Conservation (phyloP, 2,113 vertebrate genomes). For the Phoxinus phoxinus region DNA sequence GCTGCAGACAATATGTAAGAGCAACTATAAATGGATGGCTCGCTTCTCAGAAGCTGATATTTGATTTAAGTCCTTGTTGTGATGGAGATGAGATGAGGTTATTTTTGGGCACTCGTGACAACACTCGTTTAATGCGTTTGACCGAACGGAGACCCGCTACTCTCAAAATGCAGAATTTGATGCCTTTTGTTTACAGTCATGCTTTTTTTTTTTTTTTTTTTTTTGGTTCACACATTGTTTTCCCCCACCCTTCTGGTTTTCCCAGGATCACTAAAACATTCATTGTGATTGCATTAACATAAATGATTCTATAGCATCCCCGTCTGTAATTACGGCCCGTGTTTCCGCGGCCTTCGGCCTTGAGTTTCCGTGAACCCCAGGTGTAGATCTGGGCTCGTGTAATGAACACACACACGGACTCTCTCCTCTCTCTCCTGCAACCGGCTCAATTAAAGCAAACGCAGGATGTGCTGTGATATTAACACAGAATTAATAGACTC, state of each 20-base stretch:
- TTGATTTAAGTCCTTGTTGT: slow-evolving; percentile 63
- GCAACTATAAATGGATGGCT: slow-evolving; percentile 64
- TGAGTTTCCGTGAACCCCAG: slow-evolving; percentile 73
- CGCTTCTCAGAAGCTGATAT: slow-evolving; percentile 70
- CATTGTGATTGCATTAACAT: slow-evolving; percentile 80
- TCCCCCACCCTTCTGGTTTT: slow-evolving; percentile 42
- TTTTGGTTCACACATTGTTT: neutral
- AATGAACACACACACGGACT: slow-evolving; percentile 67
- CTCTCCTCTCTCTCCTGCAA: slow-evolving; percentile 52
- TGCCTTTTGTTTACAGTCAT: neutral
- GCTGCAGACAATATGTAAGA: slow-evolving; percentile 76
- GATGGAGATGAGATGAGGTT: slow-evolving; percentile 57
- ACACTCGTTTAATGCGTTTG: neutral
- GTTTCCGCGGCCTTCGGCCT: slow-evolving; percentile 70
- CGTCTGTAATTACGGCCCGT: slow-evolving; percentile 77
- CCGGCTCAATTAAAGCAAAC: slow-evolving; percentile 65
- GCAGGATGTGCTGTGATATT: slow-evolving; percentile 63
- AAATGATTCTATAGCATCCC: slow-evolving; percentile 81
- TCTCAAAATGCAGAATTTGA: neutral
- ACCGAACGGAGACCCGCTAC: neutral
- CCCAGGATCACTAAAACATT: slow-evolving; percentile 65
- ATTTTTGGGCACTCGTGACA: slow-evolving; percentile 61
- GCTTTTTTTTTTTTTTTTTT: too few species aligned
- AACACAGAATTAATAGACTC: slow-evolving; percentile 64
- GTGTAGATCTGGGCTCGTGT: slow-evolving; percentile 70